phyloP scores from a whole-genome alignment of 2,888 invertebrate species.

The Cactoblastis cactorum region DNA sequence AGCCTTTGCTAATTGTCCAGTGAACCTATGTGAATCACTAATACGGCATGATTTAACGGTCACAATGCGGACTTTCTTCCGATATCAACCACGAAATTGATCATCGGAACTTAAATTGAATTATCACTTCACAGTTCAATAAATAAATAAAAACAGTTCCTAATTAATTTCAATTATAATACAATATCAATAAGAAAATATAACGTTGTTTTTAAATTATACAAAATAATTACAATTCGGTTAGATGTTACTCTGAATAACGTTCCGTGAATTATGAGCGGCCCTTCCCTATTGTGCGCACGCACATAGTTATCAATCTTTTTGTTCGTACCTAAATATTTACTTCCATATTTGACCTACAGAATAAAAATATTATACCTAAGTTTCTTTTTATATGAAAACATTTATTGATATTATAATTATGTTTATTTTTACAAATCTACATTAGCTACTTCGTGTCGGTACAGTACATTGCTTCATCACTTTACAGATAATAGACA shows the following conservation, averaged over 20 bases:
- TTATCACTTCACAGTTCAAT: neutral
- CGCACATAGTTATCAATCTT: neutral
- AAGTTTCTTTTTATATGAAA: neutral
- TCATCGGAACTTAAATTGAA: constrained; percentile 3
- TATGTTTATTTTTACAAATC: too few species aligned
- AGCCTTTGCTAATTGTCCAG: constrained; percentile 78
- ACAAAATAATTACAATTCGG: neutral
- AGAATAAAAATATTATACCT: neutral
- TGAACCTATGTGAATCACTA: constrained; percentile 73
- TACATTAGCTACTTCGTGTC: too few species aligned
- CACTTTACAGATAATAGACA: neutral
- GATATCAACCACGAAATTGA: constrained; percentile 26
- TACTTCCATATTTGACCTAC: constrained; percentile 2
- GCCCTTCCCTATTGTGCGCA: constrained; percentile 8
- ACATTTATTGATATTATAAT: too few species aligned
- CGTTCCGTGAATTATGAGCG: constrained; percentile 10
- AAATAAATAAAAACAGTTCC: neutral
- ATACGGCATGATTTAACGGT: constrained; percentile 61
- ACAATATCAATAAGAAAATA: too few species aligned
- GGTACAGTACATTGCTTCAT: too few species aligned
- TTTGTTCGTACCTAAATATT: constrained; percentile 9
- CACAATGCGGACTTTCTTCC: constrained; percentile 44
- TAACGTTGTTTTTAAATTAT: neutral
- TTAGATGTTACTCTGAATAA: constrained; percentile 2
- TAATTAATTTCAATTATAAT: neutral